Evolutionary conservation across 2,888 invertebrate species (phyloP).

Genomic region (Coelinius sp.): DNA sequence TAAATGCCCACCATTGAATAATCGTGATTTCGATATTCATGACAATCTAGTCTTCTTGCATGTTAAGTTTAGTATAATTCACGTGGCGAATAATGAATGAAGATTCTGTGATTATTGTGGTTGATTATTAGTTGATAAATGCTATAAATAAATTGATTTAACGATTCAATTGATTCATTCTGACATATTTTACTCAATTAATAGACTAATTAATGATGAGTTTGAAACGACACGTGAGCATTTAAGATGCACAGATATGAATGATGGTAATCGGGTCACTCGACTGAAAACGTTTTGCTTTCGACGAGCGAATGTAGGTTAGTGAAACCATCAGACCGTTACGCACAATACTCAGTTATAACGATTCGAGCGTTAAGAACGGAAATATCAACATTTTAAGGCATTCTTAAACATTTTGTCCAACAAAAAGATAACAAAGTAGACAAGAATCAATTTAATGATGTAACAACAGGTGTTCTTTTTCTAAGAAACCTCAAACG

Average conservation of each 20-base stretch:
- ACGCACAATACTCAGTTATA: constrained; percentile 53
- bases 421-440: constrained; percentile 3
- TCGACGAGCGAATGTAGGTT: constrained; percentile 69
- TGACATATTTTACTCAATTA: background rate
- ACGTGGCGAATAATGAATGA: background rate
- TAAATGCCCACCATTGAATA: background rate
- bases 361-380: background rate
- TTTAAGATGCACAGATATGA: constrained; percentile 16
- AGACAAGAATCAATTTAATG: background rate
- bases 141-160: constrained; percentile 13
- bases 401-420: background rate
- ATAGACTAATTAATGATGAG: background rate
- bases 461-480: background rate
- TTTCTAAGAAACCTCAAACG: background rate
- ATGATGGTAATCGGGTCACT: constrained; percentile 64
- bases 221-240: background rate
- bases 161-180: background rate
- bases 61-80: constrained; percentile 19
- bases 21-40: background rate
- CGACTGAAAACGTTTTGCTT: constrained; percentile 67
- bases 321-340: constrained; percentile 68
- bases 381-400: constrained; percentile 30
- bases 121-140: constrained; percentile 4
- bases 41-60: constrained; percentile 30
- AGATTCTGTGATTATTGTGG: constrained; percentile 12